Evolutionary conservation across 2,113 vertebrate species (phyloP).

Genomic region (Smithornis capensis): DNA sequence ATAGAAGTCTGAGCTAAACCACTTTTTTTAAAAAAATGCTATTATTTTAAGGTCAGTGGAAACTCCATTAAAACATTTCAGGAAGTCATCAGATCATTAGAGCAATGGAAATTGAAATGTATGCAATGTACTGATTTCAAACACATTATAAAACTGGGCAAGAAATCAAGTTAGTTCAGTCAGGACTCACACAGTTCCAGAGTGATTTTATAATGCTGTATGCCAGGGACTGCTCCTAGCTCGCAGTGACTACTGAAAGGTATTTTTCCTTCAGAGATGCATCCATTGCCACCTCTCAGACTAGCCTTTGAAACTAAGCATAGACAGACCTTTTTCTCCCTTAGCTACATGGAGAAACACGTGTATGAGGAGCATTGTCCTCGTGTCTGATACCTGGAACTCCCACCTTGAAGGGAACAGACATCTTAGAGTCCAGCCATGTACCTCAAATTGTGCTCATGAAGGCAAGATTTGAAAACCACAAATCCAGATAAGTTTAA

Average conservation of each 20-base stretch:
- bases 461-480: background rate
- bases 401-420: background rate
- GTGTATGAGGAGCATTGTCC: background rate
- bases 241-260: background rate
- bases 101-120: conserved; percentile 34
- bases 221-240: background rate
- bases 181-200: background rate
- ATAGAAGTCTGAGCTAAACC: background rate
- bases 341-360: background rate
- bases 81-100: background rate
- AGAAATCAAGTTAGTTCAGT: background rate
- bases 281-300: background rate
- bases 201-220: background rate
- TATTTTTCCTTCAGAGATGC: background rate
- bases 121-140: background rate
- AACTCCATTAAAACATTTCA: background rate
- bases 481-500: background rate
- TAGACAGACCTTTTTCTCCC: background rate
- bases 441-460: background rate
- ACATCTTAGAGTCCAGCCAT: rapidly evolving
- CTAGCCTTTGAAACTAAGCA: background rate
- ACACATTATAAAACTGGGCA: background rate
- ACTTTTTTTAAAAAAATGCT: background rate
- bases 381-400: background rate
- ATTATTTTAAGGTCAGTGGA: conserved; percentile 34